Percentiles rank a stretch among this genome's conserved stretches.
Conservation (phyloP, 1,140 invertebrate genomes). For the Drosophila saltans region DNA sequence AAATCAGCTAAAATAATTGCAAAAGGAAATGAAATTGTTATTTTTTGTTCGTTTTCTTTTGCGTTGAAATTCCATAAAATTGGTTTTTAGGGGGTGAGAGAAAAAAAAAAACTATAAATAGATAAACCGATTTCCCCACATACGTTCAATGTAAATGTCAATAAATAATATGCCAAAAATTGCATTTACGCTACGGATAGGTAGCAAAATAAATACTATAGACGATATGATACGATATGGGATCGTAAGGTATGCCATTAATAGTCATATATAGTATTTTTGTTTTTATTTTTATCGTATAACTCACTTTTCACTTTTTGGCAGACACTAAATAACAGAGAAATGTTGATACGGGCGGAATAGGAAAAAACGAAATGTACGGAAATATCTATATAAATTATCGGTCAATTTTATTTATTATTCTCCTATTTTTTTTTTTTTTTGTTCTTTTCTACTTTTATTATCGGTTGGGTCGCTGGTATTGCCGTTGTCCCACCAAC, state of each 20-base stretch:
- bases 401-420: slow-evolving; percentile 46
- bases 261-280: background rate
- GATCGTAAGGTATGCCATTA: slow-evolving; percentile 1
- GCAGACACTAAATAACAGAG: too few relatives aligned
- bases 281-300: background rate
- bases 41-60: background rate
- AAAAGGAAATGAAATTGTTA: slow-evolving; percentile 5
- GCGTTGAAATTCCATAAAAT: slow-evolving; percentile 12
- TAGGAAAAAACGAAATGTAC: background rate
- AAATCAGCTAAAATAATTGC: background rate
- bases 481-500: slow-evolving; percentile 22
- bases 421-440: slow-evolving; percentile 34
- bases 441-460: too few relatives aligned
- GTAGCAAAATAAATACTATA: background rate
- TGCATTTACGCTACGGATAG: background rate
- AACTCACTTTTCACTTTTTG: too few relatives aligned
- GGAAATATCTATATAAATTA: slow-evolving; percentile 50
- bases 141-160: slow-evolving; percentile 43
- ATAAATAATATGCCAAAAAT: slow-evolving; percentile 36
- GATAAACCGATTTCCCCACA: background rate
- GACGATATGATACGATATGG: background rate
- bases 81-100: background rate
- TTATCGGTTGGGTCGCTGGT: slow-evolving; percentile 23
- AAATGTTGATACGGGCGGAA: background rate
- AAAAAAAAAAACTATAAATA: slow-evolving; percentile 23